Conservation (phyloP, 2,113 vertebrate species). For the Potamarius usumacintae region DNA sequence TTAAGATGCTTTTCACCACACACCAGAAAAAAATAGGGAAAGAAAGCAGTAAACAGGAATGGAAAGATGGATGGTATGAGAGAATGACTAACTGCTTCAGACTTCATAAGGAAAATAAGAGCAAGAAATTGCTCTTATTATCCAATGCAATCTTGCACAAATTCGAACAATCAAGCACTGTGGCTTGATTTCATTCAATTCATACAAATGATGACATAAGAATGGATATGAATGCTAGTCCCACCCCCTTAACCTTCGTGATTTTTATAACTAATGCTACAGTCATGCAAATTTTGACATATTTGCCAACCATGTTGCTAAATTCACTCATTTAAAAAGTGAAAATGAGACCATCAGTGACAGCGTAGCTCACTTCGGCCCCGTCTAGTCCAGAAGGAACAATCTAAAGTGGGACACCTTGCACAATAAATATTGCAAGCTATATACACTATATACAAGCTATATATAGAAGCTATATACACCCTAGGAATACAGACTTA, state of each 20-base stretch:
- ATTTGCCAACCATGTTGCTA: not conserved
- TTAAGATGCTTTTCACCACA: constrained; percentile 45
- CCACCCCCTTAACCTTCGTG: not conserved
- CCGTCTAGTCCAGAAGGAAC: too few species aligned
- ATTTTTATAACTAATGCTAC: not conserved
- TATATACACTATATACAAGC: too few species aligned
- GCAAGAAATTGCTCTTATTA: not conserved
- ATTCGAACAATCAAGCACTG: not conserved
- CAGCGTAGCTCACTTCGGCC: too few species aligned
- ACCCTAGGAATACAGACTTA: too few species aligned
- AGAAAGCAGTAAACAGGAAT: constrained; percentile 39
- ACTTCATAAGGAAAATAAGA: not conserved
- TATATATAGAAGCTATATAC: too few species aligned
- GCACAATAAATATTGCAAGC: too few species aligned
- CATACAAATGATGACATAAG: not conserved
- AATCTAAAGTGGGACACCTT: too few species aligned
- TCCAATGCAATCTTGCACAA: not conserved
- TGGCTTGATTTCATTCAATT: not conserved
- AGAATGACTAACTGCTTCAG: not conserved
- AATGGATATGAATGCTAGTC: not conserved
- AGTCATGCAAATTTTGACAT: not conserved
- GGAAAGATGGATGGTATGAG: not conserved
- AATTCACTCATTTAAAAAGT: not conserved
- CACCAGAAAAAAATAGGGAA: constrained; percentile 39
- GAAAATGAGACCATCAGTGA: not conserved